Evolutionary conservation across 2,113 vertebrate species (phyloP), one percentile per base, ranked within the genome.

Genomic region (Thymallus thymallus): DNA sequence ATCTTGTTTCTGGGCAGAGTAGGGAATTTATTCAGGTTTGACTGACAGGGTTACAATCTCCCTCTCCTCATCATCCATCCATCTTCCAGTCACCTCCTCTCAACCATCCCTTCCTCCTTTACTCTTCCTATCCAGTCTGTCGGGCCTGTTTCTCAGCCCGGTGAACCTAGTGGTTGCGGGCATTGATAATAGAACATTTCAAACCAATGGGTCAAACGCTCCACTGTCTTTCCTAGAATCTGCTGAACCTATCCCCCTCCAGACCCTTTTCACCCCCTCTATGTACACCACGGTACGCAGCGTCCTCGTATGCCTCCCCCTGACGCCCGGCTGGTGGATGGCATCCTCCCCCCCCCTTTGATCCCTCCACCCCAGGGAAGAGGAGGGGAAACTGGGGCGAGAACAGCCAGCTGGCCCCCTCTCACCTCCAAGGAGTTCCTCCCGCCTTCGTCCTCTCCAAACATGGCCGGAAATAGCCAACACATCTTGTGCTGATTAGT

Each of bases 401-500:
- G 55, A 68, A 26, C 58, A 23, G 18, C 78, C 80, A 74, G 73
- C 81, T 80, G 81, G 51, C 35, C 68, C 68, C 46, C 74, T 65
- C 60, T 81, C 75, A 62, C 66, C 63, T 72, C 77, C 3, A 26
- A 72, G 68, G 55, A 82, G 74, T 51, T 51, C 12, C 16, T 51
- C 35, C 35, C 7, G 35, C 7, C 35, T 9, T 18, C 48, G 13
- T 51, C 14, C 48, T 80, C 72, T 72, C 32, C 48, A 71, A 69
- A 29, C 2, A 29, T n/a, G 32, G 61, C 69, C 75, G 68, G 62
- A 70, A 23, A 41, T n/a, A 68, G 48, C 48, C 71, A 48, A 76
- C 71, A 81, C 84, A 85, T 83, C 79, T 83, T 85, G 83, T 72
- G 76, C 77, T 85, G 83, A 88, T 88, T 82, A 87, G 69, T 48